These are phyloP conservation scores for Empidonax traillii DNA, from an alignment of 2,113 vertebrate genomes.

Conservation along the genomic window DNA sequence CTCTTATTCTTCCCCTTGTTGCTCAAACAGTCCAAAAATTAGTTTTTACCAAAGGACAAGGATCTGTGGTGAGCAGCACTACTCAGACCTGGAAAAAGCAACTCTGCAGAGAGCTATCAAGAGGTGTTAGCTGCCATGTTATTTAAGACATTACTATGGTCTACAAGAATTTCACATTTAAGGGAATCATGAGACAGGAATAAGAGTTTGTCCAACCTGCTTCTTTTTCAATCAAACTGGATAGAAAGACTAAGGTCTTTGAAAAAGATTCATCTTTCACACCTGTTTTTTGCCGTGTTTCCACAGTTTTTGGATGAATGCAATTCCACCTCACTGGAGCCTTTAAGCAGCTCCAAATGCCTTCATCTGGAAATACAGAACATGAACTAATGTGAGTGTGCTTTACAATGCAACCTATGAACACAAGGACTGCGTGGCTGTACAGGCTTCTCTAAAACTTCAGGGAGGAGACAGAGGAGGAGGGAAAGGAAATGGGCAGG, in stretches of 20 bases:
- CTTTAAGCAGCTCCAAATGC: slow-evolving; percentile 1
- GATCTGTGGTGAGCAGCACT: neutral
- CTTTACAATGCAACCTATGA: neutral
- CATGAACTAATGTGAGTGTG: neutral
- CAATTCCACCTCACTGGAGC: neutral
- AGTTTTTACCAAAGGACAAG: neutral
- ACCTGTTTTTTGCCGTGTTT: neutral
- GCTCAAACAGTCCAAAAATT: neutral
- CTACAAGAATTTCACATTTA: neutral
- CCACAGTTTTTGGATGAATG: neutral
- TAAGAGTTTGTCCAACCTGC: neutral
- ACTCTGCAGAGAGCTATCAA: neutral
- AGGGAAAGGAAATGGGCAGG: neutral
- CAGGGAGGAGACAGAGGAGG: neutral
- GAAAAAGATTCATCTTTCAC: neutral
- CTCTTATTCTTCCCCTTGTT: neutral
- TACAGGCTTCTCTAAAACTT: neutral
- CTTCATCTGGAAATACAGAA: neutral
- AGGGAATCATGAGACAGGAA: neutral
- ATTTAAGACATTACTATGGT: neutral
- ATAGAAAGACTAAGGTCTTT: neutral
- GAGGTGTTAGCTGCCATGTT: neutral
- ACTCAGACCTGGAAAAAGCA: neutral
- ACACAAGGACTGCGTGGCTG: neutral
- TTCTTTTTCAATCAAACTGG: neutral